Evolutionary conservation across 2,888 invertebrate genomes (phyloP).

Genomic region (Troides helena): DNA sequence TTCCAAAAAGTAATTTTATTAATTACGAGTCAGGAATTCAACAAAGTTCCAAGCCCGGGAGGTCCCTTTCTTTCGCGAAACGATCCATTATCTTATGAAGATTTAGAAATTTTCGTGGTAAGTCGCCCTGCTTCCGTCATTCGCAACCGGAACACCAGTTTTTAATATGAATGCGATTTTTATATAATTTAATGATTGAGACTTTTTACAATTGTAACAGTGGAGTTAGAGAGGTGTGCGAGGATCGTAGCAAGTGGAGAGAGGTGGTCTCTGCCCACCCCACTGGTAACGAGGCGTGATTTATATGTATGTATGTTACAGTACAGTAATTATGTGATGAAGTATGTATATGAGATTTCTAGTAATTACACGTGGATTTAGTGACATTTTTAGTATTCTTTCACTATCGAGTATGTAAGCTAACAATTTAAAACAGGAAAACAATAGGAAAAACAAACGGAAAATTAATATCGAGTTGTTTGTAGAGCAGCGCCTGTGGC

Average conservation of each 20-base stretch:
- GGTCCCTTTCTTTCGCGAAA: constrained; percentile 74
- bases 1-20: constrained; percentile 81
- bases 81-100: constrained; percentile 80
- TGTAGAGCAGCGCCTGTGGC: constrained; percentile 2
- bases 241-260: no score
- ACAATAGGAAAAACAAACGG: not conserved
- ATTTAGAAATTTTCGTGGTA: constrained; percentile 78
- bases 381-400: not conserved
- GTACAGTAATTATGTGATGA: not conserved
- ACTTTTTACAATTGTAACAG: no score
- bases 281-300: no score
- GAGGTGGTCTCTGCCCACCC: no score
- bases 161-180: constrained; percentile 12
- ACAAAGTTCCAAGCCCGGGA: constrained; percentile 74
- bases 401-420: no score
- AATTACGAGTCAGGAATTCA: constrained; percentile 80
- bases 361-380: not conserved
- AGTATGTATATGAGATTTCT: not conserved
- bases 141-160: constrained; percentile 11
- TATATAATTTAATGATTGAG: not conserved
- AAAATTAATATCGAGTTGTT: not conserved
- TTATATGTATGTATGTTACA: no score
- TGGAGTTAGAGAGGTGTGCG: no score
- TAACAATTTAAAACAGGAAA: not conserved
- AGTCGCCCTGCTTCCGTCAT: constrained; percentile 40